Base-by-base conservation (phyloP, 2,888 invertebrate species). In the Crepidodera aurea region DNA sequence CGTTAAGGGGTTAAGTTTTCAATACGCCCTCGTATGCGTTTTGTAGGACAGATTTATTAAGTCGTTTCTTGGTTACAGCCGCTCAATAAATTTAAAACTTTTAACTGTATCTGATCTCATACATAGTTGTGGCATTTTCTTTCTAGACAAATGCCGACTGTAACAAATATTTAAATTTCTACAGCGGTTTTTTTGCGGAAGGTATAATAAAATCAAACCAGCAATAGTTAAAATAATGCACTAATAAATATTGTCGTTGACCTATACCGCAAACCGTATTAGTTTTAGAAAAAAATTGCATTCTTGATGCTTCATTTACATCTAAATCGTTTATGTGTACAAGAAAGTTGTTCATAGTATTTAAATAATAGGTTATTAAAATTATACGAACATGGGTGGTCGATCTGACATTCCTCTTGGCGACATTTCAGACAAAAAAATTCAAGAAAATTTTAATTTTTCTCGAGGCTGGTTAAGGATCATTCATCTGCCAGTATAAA, bases 331-430 rank as follows among this genome's bases (percentile, higher is more conserved):
- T 8, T 25, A 27, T 46, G 46, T 27, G 25, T 25, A 46, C 27
- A 46, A 46, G 46, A 46, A 27, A 46, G 46, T 46, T 25, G 48
- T 37, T 56, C 37, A 34, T 46, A 46, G 15, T 34, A 60, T 53
- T 60, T 27, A 60, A 60, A 60, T 60, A 60, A 60, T 60, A 60
- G 46, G 60, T 60, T 53, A 60, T 60, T 60, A 59, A 51, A 60
- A 34, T 53, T 16, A 29, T 55, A 53, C 59, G 51, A 53, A 46
- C 53, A 60, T 46, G 60, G 60, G 60, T 60, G 60, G 53, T 60
- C 60, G 16, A 15, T 58, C 44, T 34, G 32, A n/a, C 51, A 25
- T 22, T 51, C 27, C 51, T 32, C 15, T 40, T 34, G 51, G 59
- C 59, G 19, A 48, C 12, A 44, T 25, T 44, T 44, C 44, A 16